Conservation (phyloP, 2,113 vertebrate species). For the Sclerurus mexicanus region DNA sequence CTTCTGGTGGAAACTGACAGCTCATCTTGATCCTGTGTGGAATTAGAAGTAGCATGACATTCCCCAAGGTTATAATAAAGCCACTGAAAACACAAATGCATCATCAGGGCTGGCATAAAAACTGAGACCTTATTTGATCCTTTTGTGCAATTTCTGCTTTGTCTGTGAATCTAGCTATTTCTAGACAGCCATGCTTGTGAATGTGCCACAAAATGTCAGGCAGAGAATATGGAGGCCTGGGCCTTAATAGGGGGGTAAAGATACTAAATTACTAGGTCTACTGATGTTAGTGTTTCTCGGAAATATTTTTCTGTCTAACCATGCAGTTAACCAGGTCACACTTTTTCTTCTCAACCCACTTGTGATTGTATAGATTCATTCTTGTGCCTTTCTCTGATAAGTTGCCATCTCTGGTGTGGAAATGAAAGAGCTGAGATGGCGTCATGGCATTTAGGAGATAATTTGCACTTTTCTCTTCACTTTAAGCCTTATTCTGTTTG, state of each 20-base stretch:
- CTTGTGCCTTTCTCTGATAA: not conserved
- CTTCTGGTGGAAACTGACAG: conserved; percentile 12
- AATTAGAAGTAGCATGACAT: conserved; percentile 38
- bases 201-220: not conserved
- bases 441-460: not conserved
- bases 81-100: conserved; percentile 9
- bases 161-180: not conserved
- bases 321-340: not conserved
- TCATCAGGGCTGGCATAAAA: conserved; percentile 10
- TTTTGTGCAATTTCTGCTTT: conserved; percentile 17
- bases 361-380: not conserved
- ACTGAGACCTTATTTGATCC: not conserved
- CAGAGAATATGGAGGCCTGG: not conserved
- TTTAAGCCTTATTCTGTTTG: not conserved
- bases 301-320: not conserved
- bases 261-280: not conserved
- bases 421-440: not conserved
- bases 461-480: not conserved
- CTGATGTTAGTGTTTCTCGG: not conserved
- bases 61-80: conserved; percentile 38
- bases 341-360: not conserved
- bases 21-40: not conserved
- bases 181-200: not conserved
- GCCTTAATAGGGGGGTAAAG: not conserved
- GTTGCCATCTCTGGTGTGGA: not conserved